Evolutionary conservation across 2,888 invertebrate genomes (phyloP), one percentile per base, ranked within the genome.

Genomic region (Cistogaster globosa): DNA sequence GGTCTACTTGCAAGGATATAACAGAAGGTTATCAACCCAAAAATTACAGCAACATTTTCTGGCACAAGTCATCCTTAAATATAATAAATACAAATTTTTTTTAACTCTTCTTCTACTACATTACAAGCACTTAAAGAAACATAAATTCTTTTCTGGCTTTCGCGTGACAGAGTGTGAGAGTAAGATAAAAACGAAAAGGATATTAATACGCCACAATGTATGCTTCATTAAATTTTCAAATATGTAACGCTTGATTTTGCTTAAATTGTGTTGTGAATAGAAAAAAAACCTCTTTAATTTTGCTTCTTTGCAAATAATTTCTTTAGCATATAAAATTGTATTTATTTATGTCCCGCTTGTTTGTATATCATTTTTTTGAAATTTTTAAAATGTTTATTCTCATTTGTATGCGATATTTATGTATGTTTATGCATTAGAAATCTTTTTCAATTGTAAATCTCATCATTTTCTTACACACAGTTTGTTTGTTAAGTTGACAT

Each of bases 21-120:
- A 45, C 57, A 84, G 48, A 80, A 86, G 87, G 87, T 87, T 87
- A 86, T 84, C 84, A 86, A 87, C 87, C 87, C 78, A 81, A 75
- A 85, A 67, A 45, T 22, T 62, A 18, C 48, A 57, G 42, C 22
- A 65, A 51, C 58, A 67, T 53, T 58, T 72, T 80, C 48, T 72
- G 51, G 65, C 58, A 72, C 72, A 80, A 72, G 58, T 51, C 38
- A 72, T 72, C 20, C 65, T 72, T 65, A 72, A 72, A 67, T 20
- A 53, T 48, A 72, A 72, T 51, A 71, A 78, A 62, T 75, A 62
- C 48, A 55, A 42, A 1, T 32, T 32, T 32, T 32, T 32, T 32
- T 3, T 65, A 58, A 69, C 57, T 72, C 32, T 65, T 2, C 58
- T 11, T 57, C 9, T 26, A 48, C 14, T 20, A 45, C 48, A 48